A percentile compares a stretch with the other conserved stretches of the same genome.
phyloP scores from a whole-genome alignment of 2,797 vertebrate genomes.

The Sebastes hopkinsi region DNA sequence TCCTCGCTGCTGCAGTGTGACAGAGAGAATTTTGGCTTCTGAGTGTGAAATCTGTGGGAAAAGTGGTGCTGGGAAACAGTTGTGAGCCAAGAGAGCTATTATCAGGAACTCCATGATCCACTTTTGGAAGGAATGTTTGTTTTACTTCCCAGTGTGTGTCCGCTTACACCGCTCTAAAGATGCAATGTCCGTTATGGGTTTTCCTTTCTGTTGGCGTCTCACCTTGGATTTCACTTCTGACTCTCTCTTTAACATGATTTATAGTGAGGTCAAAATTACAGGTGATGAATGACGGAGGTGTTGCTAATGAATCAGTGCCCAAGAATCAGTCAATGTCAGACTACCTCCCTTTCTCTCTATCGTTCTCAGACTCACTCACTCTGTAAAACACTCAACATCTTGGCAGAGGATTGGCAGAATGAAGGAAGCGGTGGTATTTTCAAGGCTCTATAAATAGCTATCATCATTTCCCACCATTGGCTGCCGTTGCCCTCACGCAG shows the following conservation, averaged over 20 bases:
- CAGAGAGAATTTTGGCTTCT: neutral
- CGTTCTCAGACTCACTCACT: slow-evolving; percentile 17
- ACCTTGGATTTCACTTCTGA: neutral
- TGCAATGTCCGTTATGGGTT: neutral
- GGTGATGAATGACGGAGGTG: neutral
- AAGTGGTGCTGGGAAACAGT: slow-evolving; percentile 1
- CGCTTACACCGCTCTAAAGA: neutral
- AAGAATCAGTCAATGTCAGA: slow-evolving; percentile 27
- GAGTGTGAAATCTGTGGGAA: slow-evolving; percentile 16
- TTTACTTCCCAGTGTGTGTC: slow-evolving; percentile 26
- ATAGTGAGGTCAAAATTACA: neutral
- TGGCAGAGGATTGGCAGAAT: slow-evolving; percentile 55
- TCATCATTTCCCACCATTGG: slow-evolving; percentile 63
- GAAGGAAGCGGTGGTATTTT: slow-evolving; percentile 74
- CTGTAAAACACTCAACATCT: slow-evolving; percentile 50
- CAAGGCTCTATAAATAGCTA: slow-evolving; percentile 78
- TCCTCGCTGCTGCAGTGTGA: neutral
- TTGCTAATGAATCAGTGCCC: neutral
- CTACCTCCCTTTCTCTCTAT: neutral
- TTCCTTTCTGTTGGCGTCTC: neutral
- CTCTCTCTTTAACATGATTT: neutral
- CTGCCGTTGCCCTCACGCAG: slow-evolving; percentile 41
- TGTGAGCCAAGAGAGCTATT: slow-evolving; percentile 21
- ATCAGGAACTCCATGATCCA: slow-evolving; percentile 32
- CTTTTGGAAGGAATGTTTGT: slow-evolving; percentile 47